A percentile compares a stretch with the other conserved stretches of the same genome.
phyloP scores from a whole-genome alignment of 2,113 vertebrate genomes.

The Bujurquina vittata region DNA sequence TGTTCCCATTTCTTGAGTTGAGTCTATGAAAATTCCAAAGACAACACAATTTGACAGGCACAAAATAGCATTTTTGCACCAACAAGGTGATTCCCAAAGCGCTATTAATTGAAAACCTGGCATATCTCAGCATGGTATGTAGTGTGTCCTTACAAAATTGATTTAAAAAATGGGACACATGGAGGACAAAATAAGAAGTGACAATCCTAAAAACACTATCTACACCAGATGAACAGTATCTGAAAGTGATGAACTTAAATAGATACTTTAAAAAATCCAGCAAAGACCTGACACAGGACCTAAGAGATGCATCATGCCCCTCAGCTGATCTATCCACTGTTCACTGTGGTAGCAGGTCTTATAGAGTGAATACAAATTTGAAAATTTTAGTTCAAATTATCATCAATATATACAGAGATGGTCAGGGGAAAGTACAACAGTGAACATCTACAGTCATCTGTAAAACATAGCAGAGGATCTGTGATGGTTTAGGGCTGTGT shows the following conservation, averaged over 20 bases:
- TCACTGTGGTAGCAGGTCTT: too few relatives aligned
- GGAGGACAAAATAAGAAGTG: too few relatives aligned
- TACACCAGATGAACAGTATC: neutral
- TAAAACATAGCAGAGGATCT: neutral
- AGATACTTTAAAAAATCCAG: neutral
- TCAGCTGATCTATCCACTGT: neutral
- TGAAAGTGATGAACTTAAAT: neutral
- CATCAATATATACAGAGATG: too few relatives aligned
- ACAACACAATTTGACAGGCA: too few relatives aligned
- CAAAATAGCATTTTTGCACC: neutral
- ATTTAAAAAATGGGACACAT: too few relatives aligned
- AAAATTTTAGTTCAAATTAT: too few relatives aligned
- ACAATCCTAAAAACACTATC: too few relatives aligned
- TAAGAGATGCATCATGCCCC: neutral
- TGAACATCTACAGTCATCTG: too few relatives aligned
- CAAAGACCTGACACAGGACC: too few relatives aligned
- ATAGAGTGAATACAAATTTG: too few relatives aligned
- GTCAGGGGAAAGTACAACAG: too few relatives aligned
- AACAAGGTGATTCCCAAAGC: neutral
- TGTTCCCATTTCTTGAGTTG: neutral
- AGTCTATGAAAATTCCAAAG: neutral
- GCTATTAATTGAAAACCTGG: neutral
- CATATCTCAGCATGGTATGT: neutral
- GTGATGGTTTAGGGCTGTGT: neutral
- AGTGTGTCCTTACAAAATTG: neutral